phyloP scores from a whole-genome alignment of 2,888 invertebrate genomes.

The Tiliacea aurago region DNA sequence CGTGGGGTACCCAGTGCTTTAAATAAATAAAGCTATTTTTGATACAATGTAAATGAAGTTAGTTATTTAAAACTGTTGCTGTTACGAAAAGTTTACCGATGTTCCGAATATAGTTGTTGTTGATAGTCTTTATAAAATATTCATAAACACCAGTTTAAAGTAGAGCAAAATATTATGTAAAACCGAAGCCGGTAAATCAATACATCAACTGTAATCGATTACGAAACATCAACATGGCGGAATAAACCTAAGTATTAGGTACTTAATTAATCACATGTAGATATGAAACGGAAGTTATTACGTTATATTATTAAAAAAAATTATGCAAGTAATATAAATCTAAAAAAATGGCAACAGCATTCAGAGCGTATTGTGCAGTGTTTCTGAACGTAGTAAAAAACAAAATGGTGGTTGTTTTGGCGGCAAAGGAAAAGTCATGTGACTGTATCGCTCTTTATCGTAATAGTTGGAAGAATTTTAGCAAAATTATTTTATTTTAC shows the following conservation, averaged over 20 bases:
- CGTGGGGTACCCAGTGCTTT: not conserved
- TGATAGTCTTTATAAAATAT: constrained; percentile 16
- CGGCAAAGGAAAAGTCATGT: constrained; percentile 29
- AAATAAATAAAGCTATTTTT: not conserved
- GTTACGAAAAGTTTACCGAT: not conserved
- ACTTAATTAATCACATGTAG: constrained; percentile 40
- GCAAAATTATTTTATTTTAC: not conserved
- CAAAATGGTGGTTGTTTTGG: constrained; percentile 45
- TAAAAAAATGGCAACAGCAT: constrained; percentile 41
- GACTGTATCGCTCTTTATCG: not conserved
- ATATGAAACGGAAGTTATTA: constrained; percentile 47
- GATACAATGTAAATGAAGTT: not conserved
- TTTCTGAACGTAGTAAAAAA: constrained; percentile 45
- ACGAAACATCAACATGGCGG: constrained; percentile 42
- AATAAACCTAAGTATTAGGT: constrained; percentile 32
- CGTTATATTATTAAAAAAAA: constrained; percentile 32
- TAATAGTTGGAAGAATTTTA: not conserved
- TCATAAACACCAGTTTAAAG: constrained; percentile 12
- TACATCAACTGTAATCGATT: constrained; percentile 48
- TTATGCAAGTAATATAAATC: constrained; percentile 48
- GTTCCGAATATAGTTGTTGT: not conserved
- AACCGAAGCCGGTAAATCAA: constrained; percentile 30
- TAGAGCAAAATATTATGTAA: constrained; percentile 45
- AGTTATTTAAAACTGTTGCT: not conserved
- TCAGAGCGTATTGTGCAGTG: constrained; percentile 35